Base-by-base conservation (phyloP, 2,888 invertebrate genomes). In the Caenorhabditis doughertyi region DNA sequence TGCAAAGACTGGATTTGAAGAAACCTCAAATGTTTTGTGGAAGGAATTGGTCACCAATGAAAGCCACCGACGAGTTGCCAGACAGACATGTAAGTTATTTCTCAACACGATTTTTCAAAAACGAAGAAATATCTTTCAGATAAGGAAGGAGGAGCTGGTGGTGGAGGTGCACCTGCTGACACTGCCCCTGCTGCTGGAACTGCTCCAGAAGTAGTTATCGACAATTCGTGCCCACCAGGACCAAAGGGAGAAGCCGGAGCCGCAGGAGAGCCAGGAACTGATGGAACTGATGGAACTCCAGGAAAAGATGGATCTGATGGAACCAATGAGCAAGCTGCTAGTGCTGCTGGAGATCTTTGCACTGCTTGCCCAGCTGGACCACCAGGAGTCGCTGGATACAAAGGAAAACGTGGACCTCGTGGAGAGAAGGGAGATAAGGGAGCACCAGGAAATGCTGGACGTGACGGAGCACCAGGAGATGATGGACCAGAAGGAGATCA, bases 401-500 rank as follows among this genome's bases (percentile, higher is more conserved):
- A 90, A 79, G 91, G 91, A 74, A 90, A 89, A 62, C 85, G 88
- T 58, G 91, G 91, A 58, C 79, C 81, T 16, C 83, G 90, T 32
- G 91, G 91, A 82, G 86, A 87, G 4, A 90, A 89, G 74, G 89
- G 89, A 64, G 79, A 79, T 4, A 86, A 89, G 60, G 89, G 89
- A 58, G 58, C 80, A 9, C 58, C 83, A 25, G 89, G 89, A 27
- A 76, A 64, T n/a, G 60, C 88, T 3, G 90, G 90, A 65, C 81
- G 86, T n/a, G 88, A 85, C 27, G 90, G 90, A 29, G 81, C 81
- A 9, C 65, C 71, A 55, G 90, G 90, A 56, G 89, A 90, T 42
- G 89, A 89, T 39, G 90, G 90, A 74, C 86, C 89, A 29, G 89
- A 90, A 49, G 90, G 90, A 84, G 89, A 90, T 55, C 72, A 81